These are phyloP conservation scores for Diachasmimorpha longicaudata DNA, from an alignment of 1,140 invertebrate genomes.

Conservation along the genomic window DNA sequence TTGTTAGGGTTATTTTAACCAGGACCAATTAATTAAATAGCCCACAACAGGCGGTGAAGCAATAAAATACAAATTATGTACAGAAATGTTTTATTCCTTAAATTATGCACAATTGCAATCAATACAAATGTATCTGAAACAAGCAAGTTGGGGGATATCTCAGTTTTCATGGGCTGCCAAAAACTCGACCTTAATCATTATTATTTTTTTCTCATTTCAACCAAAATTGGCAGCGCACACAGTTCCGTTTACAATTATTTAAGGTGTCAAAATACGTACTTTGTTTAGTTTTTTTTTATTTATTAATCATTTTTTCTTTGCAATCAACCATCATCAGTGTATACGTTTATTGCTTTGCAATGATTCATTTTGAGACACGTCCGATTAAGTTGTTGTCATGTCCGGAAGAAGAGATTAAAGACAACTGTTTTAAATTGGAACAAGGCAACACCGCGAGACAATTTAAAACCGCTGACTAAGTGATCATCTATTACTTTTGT, in stretches of 20 bases:
- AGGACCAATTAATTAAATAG: too few relatives aligned
- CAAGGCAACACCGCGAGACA: conserved; percentile 21
- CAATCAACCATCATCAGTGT: conserved; percentile 52
- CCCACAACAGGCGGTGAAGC: too few relatives aligned
- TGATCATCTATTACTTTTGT: conserved; percentile 43
- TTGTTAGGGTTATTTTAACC: too few relatives aligned
- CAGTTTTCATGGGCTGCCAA: conserved; percentile 59
- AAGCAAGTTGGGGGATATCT: conserved; percentile 66
- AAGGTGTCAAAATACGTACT: conserved; percentile 26
- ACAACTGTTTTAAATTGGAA: conserved; percentile 51
- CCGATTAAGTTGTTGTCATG: conserved; percentile 63
- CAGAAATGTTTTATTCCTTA: conserved; percentile 66
- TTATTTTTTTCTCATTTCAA: neutral
- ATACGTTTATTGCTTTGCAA: conserved; percentile 44
- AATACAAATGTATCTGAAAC: conserved; percentile 67
- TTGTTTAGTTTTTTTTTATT: conserved; percentile 17
- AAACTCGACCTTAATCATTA: conserved; percentile 31
- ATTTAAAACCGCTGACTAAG: conserved; percentile 33
- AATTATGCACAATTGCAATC: conserved; percentile 67
- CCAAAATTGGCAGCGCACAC: conserved; percentile 16
- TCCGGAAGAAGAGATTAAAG: conserved; percentile 58
- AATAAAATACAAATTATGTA: conserved; percentile 51
- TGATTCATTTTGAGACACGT: conserved; percentile 57
- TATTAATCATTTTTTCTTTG: conserved; percentile 32
- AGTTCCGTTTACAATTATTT: neutral